phyloP scores from a whole-genome alignment of 2,797 vertebrate genomes.

The Glyptemys insculpta region DNA sequence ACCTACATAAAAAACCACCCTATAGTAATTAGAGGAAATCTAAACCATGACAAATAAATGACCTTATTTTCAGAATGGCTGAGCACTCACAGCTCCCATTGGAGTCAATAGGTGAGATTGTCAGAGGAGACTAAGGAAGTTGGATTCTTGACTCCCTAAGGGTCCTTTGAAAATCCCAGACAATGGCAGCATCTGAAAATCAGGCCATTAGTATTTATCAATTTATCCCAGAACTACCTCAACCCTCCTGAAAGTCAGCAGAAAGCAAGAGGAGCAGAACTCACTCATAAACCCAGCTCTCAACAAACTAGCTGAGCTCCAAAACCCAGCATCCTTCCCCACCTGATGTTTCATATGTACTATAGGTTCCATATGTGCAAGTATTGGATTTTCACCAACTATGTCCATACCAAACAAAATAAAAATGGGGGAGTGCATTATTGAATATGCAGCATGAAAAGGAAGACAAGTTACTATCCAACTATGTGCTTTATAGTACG shows the following conservation, averaged over 20 bases:
- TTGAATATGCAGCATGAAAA: neutral
- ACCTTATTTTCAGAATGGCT: rapidly evolving
- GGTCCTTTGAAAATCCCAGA: neutral
- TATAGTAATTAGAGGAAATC: neutral
- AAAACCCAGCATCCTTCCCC: rapidly evolving
- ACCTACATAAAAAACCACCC: neutral
- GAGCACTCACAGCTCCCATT: neutral
- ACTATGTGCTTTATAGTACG: neutral
- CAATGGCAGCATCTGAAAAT: neutral
- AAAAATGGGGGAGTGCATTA: neutral
- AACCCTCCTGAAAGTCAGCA: neutral
- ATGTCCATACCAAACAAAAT: neutral
- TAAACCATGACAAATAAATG: neutral
- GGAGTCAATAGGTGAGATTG: neutral
- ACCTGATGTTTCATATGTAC: neutral
- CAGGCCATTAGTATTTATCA: neutral
- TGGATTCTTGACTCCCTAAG: neutral
- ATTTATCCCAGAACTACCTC: neutral
- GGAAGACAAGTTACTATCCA: neutral
- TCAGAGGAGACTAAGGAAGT: neutral
- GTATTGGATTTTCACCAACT: neutral
- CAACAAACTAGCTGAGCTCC: neutral
- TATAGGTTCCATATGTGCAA: rapidly evolving
- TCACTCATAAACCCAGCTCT: neutral
- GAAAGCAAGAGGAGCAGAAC: neutral